A percentile compares a stretch with the other conserved stretches of the same genome.
These are phyloP conservation scores for Drosophila suboccidentalis DNA, from an alignment of 2,888 invertebrate genomes.

Conservation along the genomic window DNA sequence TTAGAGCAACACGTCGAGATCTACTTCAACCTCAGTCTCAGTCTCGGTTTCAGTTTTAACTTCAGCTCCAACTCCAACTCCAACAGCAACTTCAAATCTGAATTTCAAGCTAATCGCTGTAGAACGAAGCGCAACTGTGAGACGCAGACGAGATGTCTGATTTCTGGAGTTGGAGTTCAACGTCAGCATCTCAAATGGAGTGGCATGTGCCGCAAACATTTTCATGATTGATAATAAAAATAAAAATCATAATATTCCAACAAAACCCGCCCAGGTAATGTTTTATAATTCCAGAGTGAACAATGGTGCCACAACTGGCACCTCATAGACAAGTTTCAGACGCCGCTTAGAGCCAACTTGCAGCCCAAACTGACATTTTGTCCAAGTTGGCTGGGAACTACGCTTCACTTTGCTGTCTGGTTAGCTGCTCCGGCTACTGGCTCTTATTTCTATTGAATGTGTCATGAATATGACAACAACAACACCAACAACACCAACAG, in stretches of 20 bases:
- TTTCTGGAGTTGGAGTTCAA: conserved; percentile 14
- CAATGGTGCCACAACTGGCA: conserved; percentile 80
- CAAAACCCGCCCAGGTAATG: conserved; percentile 30
- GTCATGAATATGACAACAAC: conserved; percentile 67
- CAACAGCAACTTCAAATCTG: conserved; percentile 2
- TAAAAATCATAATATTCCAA: conserved; percentile 9
- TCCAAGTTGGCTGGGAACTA: conserved; percentile 47
- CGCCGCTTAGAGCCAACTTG: conserved; percentile 52
- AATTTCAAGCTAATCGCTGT: conserved; percentile 39
- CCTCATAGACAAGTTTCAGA: conserved; percentile 69
- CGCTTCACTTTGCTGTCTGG: conserved; percentile 50
- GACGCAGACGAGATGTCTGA: conserved; percentile 43
- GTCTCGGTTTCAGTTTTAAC: conserved; percentile 10
- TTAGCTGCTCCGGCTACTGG: conserved; percentile 62
- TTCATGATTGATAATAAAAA: conserved; percentile 74
- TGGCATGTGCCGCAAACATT: conserved; percentile 80
- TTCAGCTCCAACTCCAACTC: conserved; percentile 25
- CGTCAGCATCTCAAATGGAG: conserved; percentile 66
- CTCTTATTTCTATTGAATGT: conserved; percentile 81
- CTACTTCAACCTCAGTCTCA: conserved; percentile 17
- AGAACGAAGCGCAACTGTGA: conserved; percentile 42
- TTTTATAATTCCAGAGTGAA: conserved; percentile 43
- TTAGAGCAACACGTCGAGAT: conserved; percentile 64
- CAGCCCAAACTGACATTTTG: conserved; percentile 69
- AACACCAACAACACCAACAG: conserved; percentile 29